Evolutionary conservation across 2,888 invertebrate species (phyloP).

Genomic region (Rhagium mordax): DNA sequence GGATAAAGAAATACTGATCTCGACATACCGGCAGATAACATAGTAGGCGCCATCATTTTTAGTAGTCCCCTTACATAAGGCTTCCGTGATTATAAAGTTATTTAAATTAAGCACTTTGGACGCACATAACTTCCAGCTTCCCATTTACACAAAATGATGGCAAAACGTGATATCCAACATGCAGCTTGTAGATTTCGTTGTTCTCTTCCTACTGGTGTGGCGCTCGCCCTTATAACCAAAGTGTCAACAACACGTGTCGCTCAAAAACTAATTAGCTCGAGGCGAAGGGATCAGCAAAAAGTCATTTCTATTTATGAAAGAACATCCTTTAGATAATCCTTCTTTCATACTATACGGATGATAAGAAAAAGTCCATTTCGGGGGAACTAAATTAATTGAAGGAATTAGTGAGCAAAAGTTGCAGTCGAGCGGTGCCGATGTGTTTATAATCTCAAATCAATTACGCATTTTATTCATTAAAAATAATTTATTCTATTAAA

Average conservation of each 20-base stretch:
- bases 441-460: no score
- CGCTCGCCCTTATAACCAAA: constrained; percentile 41
- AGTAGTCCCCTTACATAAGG: background rate
- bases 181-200: constrained; percentile 16
- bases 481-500: no score
- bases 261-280: constrained; percentile 52
- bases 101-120: constrained; percentile 11
- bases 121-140: background rate
- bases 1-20: background rate
- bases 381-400: background rate
- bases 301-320: constrained; percentile 41
- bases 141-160: constrained; percentile 10
- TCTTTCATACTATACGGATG: background rate
- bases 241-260: constrained; percentile 53
- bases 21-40: background rate
- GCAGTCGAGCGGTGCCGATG: background rate
- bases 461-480: no score
- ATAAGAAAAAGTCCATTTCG: background rate
- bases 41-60: background rate
- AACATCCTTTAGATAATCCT: constrained; percentile 25
- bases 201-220: constrained; percentile 38
- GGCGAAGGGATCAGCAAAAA: constrained; percentile 32
- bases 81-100: background rate
- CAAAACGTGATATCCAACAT: constrained; percentile 2
- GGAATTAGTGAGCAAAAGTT: background rate